Evolutionary conservation across 2,797 vertebrate genomes (phyloP), one percentile per base, ranked within the genome.

Genomic region (Mycteria americana): DNA sequence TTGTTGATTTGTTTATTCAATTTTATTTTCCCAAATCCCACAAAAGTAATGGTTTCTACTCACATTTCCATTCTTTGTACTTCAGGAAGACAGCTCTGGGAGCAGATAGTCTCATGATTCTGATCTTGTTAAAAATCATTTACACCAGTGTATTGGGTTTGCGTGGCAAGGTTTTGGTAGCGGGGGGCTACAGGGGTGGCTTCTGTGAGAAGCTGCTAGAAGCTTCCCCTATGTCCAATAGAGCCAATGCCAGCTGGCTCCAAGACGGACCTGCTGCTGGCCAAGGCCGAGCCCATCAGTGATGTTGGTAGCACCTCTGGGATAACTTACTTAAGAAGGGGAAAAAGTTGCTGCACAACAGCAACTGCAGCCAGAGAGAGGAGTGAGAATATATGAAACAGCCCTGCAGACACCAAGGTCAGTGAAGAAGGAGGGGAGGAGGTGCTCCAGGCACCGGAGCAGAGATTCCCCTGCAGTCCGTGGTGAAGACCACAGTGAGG

Each of bases 201-300:
- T 54, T 12, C 54, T 56, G 31, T 33, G 54, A 56, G 54, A 56
- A 54, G 53, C 53, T 54, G 30, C 53, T 54, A 54, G 53, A 54
- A 54, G 18, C 18, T 31, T 31, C 53, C 11, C 18, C 53, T 7
- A 8, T 43, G 39, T 23, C 39, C 1, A 1, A 31, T 5, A 31
- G 62, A 43, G 62, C 39, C 62, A 31, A 23, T 6, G 3, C 10
- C 39, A 31, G 39, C 39, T 0, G 7, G 28, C 28, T 64, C 19
- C 30, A 64, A 31, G 19, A 11, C 0, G 1, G 28, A 43, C 62
- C 62, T 5, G 0, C 28, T 0, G 2, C 39, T 31, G 39, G 39
- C 39, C 28, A 22, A 37, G 37, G 37, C 37, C 37, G 37, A 37
- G 37, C 37, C 37, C 37, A 43, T 11, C 14, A 24, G 39, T 4